A percentile compares a stretch with the other conserved stretches of the same genome.
phyloP scores from a whole-genome alignment of 1,140 invertebrate species.

The Spodoptera litura region DNA sequence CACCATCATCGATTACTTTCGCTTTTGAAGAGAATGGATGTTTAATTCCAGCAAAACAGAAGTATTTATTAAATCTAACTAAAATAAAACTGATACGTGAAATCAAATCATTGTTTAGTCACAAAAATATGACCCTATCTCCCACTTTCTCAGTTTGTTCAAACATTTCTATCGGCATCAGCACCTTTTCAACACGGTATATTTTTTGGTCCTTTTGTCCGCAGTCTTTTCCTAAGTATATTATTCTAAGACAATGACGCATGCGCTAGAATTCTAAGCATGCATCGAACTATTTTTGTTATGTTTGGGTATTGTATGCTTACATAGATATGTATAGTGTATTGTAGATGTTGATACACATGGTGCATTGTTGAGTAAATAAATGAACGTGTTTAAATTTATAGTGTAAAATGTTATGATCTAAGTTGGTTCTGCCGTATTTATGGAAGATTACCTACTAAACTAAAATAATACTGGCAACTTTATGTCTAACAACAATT shows the following conservation, averaged over 20 bases:
- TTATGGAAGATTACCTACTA: too few species aligned
- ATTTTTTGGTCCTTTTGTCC: constrained; percentile 15
- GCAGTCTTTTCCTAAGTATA: constrained; percentile 27
- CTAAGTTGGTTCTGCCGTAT: too few species aligned
- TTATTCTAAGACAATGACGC: constrained; percentile 38
- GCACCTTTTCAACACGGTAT: not conserved
- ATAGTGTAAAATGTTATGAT: not conserved
- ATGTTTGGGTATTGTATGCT: constrained; percentile 27
- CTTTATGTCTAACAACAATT: too few species aligned
- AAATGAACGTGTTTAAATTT: not conserved
- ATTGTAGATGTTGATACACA: too few species aligned
- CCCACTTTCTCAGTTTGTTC: not conserved
- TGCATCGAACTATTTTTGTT: constrained; percentile 4
- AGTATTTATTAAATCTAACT: too few species aligned
- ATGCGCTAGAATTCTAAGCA: constrained; percentile 29
- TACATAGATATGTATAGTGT: not conserved
- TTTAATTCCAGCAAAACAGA: not conserved
- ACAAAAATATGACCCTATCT: too few species aligned
- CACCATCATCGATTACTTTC: too few species aligned
- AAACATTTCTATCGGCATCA: constrained; percentile 1
- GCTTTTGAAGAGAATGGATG: too few species aligned
- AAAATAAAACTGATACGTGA: too few species aligned
- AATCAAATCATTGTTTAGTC: too few species aligned
- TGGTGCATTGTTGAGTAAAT: not conserved
- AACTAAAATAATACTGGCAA: too few species aligned